Evolutionary conservation across 2,113 vertebrate genomes (phyloP).

Genomic region (Protobothrops mucrosquamatus): DNA sequence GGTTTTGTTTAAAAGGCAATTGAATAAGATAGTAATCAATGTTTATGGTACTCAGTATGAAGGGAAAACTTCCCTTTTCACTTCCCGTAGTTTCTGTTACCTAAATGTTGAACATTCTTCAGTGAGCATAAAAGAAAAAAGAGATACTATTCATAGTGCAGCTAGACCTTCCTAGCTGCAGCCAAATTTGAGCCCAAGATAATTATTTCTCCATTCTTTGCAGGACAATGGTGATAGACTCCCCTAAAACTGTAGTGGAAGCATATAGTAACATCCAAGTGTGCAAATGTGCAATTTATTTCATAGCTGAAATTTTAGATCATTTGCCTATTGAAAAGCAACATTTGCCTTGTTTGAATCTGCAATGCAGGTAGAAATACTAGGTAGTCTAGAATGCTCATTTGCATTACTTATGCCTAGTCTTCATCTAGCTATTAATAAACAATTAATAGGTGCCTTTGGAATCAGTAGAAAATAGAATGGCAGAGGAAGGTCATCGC

Average conservation of each 20-base stretch:
- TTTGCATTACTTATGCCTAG: neutral
- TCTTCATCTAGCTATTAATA: neutral
- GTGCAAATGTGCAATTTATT: neutral
- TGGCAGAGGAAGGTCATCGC: neutral
- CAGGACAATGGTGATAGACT: constrained; percentile 6
- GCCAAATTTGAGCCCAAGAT: constrained; percentile 27
- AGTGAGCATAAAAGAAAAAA: constrained; percentile 33
- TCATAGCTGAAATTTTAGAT: neutral
- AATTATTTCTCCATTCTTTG: neutral
- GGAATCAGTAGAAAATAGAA: neutral
- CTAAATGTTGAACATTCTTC: constrained; percentile 61
- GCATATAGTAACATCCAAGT: neutral
- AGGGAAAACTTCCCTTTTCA: constrained; percentile 43
- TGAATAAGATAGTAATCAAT: constrained; percentile 58
- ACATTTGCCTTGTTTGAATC: neutral
- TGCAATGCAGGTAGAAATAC: neutral
- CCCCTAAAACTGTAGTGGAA: neutral
- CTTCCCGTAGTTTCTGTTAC: constrained; percentile 52
- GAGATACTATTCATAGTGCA: constrained; percentile 57
- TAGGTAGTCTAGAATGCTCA: neutral
- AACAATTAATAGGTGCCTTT: neutral
- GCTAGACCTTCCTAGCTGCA: constrained; percentile 1
- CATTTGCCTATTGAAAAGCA: neutral
- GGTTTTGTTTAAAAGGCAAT: constrained; percentile 59
- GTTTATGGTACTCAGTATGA: constrained; percentile 39